Evolutionary conservation across 2,888 invertebrate species (phyloP), one percentile per base, ranked within the genome.

Genomic region (Tolmerus cingulatus): DNA sequence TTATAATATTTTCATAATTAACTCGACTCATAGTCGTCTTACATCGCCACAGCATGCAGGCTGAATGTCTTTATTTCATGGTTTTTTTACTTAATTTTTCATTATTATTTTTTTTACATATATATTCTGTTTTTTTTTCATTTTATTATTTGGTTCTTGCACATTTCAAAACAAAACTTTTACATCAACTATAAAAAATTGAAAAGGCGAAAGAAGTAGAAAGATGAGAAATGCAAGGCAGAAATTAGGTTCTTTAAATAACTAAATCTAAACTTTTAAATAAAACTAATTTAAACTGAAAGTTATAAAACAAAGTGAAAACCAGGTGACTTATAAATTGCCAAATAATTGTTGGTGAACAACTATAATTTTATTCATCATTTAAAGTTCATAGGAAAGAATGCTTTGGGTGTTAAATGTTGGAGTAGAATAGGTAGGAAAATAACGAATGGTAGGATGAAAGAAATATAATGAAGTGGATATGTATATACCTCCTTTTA

Each of bases 41-140:
- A 57, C 57, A 57, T 82, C 16, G 82, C 82, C 57, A 82, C 30
- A 82, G 40, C 82, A 82, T 82, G 82, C 82, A 82, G 82, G 57
- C 82, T 82, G 82, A 81, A 82, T 82, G 37, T 66, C 66, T 66
- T 66, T 66, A 66, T 9, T 66, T 66, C 66, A 19, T 66, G 66
- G 27, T 66, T 55, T 40, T 40, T 37, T n/a, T n/a, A n/a, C n/a
- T n/a, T n/a, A n/a, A n/a, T n/a, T 40, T 40, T 66, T 66, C 27
- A 66, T 66, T 27, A 23, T 23, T 5, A 16, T 55, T 55, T 66
- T 57, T 66, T 66, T 66, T 23, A 27, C 66, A 23, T 66, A 23
- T 66, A 23, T 27, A 27, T 27, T 66, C 23, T 66, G 66, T 51
- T 79, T 79, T 79, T 79, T 76, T 79, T n/a, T n/a, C n/a, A 5